phyloP scores from a whole-genome alignment of 2,797 vertebrate genomes.

The Aselliscus stoliczkanus region DNA sequence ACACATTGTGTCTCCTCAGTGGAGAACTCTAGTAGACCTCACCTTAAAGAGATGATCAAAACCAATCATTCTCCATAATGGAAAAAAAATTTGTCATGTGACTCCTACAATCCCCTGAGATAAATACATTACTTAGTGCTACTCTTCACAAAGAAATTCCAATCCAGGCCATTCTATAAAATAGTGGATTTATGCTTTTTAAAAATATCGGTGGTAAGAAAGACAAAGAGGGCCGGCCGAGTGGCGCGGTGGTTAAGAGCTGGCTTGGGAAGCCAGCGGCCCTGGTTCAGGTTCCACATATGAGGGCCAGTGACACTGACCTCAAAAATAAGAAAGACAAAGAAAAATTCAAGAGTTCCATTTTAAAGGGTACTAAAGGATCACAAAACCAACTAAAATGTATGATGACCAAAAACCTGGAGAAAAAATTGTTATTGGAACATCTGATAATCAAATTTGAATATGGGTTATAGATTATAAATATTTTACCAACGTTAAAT shows the following conservation, averaged over 20 bases:
- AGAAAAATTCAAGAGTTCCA: neutral
- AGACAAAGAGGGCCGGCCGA: too few species aligned
- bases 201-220: neutral
- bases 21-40: neutral
- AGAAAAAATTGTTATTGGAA: neutral
- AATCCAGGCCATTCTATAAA: neutral
- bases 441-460: neutral
- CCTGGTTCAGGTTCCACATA: too few species aligned
- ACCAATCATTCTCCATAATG: neutral
- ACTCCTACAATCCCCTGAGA: neutral
- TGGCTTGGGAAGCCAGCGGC: too few species aligned
- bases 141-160: neutral
- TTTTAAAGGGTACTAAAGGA: neutral
- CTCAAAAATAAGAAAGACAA: neutral
- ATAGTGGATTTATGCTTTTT: rapidly evolving
- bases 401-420: neutral
- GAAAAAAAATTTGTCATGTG: neutral
- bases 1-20: neutral
- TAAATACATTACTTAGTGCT: neutral
- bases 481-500: neutral
- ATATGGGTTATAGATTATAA: neutral
- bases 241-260: too few species aligned
- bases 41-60: neutral
- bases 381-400: neutral
- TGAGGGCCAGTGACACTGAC: too few species aligned